Base-by-base conservation (phyloP, 2,113 vertebrate species). In the Sigmodon hispidus region DNA sequence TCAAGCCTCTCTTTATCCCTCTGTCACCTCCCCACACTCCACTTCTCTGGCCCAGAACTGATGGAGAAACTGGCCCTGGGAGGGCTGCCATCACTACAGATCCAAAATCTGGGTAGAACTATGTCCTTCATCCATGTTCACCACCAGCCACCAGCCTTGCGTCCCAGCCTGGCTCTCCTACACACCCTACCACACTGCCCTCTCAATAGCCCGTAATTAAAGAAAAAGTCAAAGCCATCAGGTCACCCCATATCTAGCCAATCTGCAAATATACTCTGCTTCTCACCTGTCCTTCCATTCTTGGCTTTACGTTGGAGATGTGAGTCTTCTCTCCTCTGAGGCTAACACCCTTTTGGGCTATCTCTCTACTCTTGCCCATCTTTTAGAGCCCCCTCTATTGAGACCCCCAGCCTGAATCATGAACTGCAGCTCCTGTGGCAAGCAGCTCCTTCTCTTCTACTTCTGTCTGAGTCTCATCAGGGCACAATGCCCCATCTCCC, bases 21-120 rank as follows among this genome's bases (percentile, higher is more conserved):
- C 40, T 26, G 0, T 50, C 21, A 26, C 17, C 21, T 0, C 31
- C n/a, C n/a, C n/a, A n/a, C n/a, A n/a, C n/a, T n/a, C n/a, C n/a
- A n/a, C n/a, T n/a, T n/a, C n/a, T n/a, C 26, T 0, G 2, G n/a
- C 59, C 87, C 9, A 43, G 61, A 77, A 80, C 52, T 43, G 40
- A 36, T 21, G 17, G 59, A 9, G 52, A 72, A 50, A 4, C 22
- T 52, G 43, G 91, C 17, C 31, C 24, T 7, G 36, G 12, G 57
- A 83, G 15, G 36, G 55, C 15, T 2, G 5, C 7, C 10, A 43
- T 65, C 57, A 69, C 17, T 75, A 48, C 50, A 91, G 55, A 52
- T 29, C 83, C 89, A 80, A n/a, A n/a, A 13, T 26, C 29, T 24
- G 16, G 1, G 43, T 31, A 79, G 19, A 36, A n/a, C 67, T 92